A percentile compares a stretch with the other conserved stretches of the same genome.
These are phyloP conservation scores for Cecropterus lyciades DNA, from an alignment of 1,140 invertebrate genomes.

Conservation along the genomic window DNA sequence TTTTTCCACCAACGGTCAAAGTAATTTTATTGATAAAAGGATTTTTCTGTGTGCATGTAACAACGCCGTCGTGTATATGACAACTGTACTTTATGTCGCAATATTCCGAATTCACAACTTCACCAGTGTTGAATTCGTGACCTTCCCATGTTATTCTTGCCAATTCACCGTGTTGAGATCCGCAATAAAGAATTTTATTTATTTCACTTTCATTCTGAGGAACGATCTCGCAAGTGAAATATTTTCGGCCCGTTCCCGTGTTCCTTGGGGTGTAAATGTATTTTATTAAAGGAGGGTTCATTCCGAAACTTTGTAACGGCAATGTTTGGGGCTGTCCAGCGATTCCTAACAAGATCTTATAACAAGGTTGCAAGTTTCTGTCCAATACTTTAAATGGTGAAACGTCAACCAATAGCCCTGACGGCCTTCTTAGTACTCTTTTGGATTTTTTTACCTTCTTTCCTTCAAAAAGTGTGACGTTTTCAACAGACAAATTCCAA, in stretches of 20 bases:
- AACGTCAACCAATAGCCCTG: conserved; percentile 82
- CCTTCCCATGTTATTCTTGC: conserved; percentile 85
- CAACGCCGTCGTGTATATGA: conserved; percentile 87
- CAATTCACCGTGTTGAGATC: conserved; percentile 82
- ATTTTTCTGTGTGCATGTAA: conserved; percentile 85
- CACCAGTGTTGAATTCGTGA: conserved; percentile 85
- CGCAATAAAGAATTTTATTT: conserved; percentile 66
- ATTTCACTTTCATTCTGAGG: conserved; percentile 70
- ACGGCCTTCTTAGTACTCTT: conserved; percentile 81
- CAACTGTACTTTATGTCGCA: conserved; percentile 76
- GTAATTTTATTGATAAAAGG: conserved; percentile 83
- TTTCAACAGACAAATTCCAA: conserved; percentile 87
- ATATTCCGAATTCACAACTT: conserved; percentile 84
- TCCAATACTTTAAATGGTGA: conserved; percentile 85
- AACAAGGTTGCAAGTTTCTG: conserved; percentile 86
- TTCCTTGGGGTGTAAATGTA: conserved; percentile 63
- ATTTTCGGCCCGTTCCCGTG: conserved; percentile 78
- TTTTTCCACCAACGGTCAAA: conserved; percentile 78
- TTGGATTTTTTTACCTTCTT: conserved; percentile 79
- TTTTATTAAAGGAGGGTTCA: conserved; percentile 61
- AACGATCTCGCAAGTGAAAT: conserved; percentile 65
- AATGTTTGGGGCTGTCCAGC: conserved; percentile 72
- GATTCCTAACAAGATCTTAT: conserved; percentile 80
- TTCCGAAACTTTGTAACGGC: conserved; percentile 69
- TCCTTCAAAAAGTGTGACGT: conserved; percentile 71